Percentiles rank a stretch among this genome's conserved stretches.
Evolutionary conservation across 2,113 vertebrate genomes (phyloP).

Genomic region (Rhinopithecus roxellana): DNA sequence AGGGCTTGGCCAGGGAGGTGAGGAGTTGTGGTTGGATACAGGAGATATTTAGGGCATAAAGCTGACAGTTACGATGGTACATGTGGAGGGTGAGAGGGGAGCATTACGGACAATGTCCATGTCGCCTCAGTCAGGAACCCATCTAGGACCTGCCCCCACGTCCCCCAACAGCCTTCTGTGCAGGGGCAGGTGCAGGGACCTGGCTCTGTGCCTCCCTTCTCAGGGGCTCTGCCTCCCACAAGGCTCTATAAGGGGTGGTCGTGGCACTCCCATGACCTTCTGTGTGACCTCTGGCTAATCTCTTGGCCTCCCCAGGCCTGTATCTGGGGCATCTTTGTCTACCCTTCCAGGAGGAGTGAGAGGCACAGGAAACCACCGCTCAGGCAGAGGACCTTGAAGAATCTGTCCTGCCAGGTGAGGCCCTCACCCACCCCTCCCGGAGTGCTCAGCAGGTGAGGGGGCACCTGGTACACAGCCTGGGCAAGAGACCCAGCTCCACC

Average conservation of each 20-base stretch:
- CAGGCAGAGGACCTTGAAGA: background rate
- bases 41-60: background rate
- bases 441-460: background rate
- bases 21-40: background rate
- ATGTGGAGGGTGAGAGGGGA: too few species aligned
- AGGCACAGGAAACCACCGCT: background rate
- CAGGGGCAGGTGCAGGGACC: background rate
- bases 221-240: background rate
- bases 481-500: background rate
- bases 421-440: accelerated
- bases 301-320: background rate
- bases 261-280: background rate
- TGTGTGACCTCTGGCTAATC: background rate
- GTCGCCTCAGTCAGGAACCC: background rate
- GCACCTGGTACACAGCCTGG: background rate
- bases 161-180: background rate
- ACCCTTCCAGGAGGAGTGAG: background rate
- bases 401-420: background rate
- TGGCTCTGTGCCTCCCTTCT: background rate
- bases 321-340: background rate
- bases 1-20: accelerated
- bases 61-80: accelerated
- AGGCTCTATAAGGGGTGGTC: background rate
- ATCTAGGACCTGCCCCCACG: accelerated
- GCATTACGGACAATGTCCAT: too few species aligned